Conservation (phyloP, 2,113 vertebrate genomes). For the Epinephelus lanceolatus region DNA sequence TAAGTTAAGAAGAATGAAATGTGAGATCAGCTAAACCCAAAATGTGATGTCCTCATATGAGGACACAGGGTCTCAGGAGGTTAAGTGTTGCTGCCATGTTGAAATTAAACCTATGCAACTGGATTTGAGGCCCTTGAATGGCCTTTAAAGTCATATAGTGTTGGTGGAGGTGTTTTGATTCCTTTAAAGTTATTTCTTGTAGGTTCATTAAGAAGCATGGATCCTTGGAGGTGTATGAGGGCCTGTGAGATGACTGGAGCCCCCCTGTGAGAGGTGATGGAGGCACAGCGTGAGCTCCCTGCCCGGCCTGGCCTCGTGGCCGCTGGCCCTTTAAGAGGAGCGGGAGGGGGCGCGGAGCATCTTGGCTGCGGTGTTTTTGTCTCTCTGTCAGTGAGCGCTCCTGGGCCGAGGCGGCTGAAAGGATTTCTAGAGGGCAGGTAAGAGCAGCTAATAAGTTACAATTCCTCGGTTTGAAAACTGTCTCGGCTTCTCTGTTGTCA, state of each 20-base stretch:
- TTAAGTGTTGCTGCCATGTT: no score
- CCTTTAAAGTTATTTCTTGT: not conserved
- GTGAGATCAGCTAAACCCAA: no score
- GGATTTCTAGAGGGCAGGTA: slow-evolving; percentile 78
- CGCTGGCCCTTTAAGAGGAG: slow-evolving; percentile 81
- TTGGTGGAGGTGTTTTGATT: no score
- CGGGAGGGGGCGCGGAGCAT: slow-evolving; percentile 58
- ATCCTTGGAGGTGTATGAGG: not conserved
- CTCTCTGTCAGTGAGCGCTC: slow-evolving; percentile 84
- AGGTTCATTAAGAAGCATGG: not conserved
- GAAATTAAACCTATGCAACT: no score
- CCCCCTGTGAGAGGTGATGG: not conserved
- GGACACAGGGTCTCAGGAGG: no score
- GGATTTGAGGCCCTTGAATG: no score
- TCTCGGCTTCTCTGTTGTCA: not conserved
- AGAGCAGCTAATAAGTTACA: slow-evolving; percentile 49
- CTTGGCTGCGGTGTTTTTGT: slow-evolving; percentile 86
- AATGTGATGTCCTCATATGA: no score
- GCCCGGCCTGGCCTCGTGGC: slow-evolving; percentile 21
- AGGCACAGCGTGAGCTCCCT: not conserved
- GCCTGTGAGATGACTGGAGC: not conserved
- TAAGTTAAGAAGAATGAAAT: no score
- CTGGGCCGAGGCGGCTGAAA: slow-evolving; percentile 76
- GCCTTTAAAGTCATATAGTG: not conserved
- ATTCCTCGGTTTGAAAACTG: not conserved